Evolutionary conservation across 1,140 invertebrate genomes (phyloP).

Genomic region (Euschistus heros): DNA sequence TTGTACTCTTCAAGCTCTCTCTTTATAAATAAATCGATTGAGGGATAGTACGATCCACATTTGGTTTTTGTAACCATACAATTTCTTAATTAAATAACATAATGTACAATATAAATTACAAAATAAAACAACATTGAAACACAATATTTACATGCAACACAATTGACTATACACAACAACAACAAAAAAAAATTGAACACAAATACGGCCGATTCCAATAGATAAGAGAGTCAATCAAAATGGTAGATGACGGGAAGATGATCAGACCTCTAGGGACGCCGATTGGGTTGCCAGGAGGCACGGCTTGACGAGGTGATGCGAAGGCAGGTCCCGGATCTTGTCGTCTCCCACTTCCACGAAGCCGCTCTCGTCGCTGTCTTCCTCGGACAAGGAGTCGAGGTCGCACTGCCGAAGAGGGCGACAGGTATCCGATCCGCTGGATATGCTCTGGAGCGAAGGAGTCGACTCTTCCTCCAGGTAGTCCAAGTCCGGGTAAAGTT

Average conservation of each 20-base stretch:
- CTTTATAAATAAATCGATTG: too few species aligned
- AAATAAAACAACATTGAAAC: neutral
- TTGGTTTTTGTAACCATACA: neutral
- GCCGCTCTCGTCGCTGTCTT: constrained; percentile 32
- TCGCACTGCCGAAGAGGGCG: constrained; percentile 19
- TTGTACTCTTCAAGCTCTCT: too few species aligned
- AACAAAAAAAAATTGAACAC: neutral
- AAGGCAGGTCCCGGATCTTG: constrained; percentile 29
- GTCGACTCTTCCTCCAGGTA: constrained; percentile 31
- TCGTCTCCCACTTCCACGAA: constrained; percentile 30
- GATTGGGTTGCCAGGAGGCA: constrained; percentile 27
- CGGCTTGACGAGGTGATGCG: constrained; percentile 29
- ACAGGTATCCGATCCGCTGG: constrained; percentile 29
- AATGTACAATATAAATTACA: constrained; percentile 16
- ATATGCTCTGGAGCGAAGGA: constrained; percentile 32
- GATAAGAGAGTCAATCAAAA: neutral
- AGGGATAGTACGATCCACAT: too few species aligned
- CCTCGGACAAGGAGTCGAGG: constrained; percentile 30
- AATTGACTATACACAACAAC: neutral
- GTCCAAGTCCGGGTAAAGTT: constrained; percentile 17
- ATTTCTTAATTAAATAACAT: neutral
- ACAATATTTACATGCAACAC: constrained; percentile 8
- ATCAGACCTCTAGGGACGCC: constrained; percentile 14
- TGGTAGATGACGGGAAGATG: neutral
- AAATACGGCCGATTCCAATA: neutral